These are phyloP conservation scores for Andrena marginata DNA, from an alignment of 2,888 invertebrate genomes.

Conservation along the genomic window DNA sequence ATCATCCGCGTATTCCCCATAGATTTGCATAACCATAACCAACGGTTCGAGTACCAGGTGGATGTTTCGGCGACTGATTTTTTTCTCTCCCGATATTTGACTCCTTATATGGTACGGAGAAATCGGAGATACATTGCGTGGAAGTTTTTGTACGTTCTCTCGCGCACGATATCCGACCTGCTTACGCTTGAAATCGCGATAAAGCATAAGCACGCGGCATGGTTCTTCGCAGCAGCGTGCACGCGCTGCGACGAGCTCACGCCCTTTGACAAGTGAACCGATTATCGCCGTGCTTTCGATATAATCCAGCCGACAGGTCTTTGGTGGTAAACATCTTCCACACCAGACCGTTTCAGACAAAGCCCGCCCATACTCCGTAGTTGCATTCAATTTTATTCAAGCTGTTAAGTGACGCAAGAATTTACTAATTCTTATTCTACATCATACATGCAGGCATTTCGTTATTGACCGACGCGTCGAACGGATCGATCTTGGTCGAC, in stretches of 20 bases:
- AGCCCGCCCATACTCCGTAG: neutral
- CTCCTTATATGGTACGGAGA: conserved; percentile 73
- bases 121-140: conserved; percentile 57
- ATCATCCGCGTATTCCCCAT: too few species aligned
- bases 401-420: neutral
- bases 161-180: conserved; percentile 22
- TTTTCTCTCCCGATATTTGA: conserved; percentile 40
- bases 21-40: neutral
- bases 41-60: neutral
- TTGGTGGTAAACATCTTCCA: conserved; percentile 28
- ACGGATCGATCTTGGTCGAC: neutral
- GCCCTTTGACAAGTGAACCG: conserved; percentile 75
- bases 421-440: neutral
- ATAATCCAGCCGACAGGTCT: conserved; percentile 13
- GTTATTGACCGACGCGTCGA: conserved; percentile 24
- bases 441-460: neutral
- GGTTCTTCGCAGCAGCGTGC: conserved; percentile 4
- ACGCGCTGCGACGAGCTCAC: conserved; percentile 43
- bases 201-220: conserved; percentile 16
- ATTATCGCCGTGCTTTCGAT: conserved; percentile 50
- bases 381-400: conserved; percentile 14
- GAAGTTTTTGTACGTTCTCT: conserved; percentile 13
- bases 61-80: conserved; percentile 24
- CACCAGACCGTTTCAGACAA: too few species aligned
- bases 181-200: conserved; percentile 46